phyloP scores from a whole-genome alignment of 2,888 invertebrate species.

The Bhutanitis thaidina region DNA sequence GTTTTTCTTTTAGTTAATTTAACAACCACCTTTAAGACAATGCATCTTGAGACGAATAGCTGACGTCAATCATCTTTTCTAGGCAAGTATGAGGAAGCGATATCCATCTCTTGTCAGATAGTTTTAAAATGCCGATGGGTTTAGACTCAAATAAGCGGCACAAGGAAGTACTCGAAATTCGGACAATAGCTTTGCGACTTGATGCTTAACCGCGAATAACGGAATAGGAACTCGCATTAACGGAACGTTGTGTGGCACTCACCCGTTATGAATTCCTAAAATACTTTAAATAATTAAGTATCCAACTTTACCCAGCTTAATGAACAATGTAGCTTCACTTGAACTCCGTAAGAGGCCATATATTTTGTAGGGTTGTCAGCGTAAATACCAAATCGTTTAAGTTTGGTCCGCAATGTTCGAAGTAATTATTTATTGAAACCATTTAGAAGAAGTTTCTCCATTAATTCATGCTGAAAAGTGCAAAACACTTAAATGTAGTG shows the following conservation, averaged over 20 bases:
- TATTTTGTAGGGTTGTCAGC: conserved; percentile 22
- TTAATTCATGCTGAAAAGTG: conserved; percentile 12
- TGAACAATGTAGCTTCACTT: conserved; percentile 15
- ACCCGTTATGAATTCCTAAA: conserved; percentile 8
- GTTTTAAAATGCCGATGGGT: conserved; percentile 16
- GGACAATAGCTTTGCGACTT: conserved; percentile 13
- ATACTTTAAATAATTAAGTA: conserved; percentile 13
- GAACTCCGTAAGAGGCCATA: conserved; percentile 16
- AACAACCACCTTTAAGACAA: not conserved
- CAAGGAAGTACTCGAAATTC: no score
- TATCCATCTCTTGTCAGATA: conserved; percentile 16
- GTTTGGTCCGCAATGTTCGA: conserved; percentile 23
- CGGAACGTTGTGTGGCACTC: not conserved
- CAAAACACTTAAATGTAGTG: conserved; percentile 1
- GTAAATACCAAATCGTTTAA: conserved; percentile 25
- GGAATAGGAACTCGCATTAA: not conserved
- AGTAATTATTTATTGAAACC: conserved; percentile 26
- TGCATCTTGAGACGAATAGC: not conserved
- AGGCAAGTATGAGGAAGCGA: conserved; percentile 14
- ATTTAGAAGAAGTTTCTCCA: conserved; percentile 21
- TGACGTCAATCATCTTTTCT: conserved; percentile 15
- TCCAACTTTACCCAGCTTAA: conserved; percentile 13
- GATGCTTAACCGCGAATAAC: conserved; percentile 1
- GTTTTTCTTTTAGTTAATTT: no score
- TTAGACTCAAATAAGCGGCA: conserved; percentile 5